Evolutionary conservation across 1,140 invertebrate genomes (phyloP).

Genomic region (Metaphire vulgaris): DNA sequence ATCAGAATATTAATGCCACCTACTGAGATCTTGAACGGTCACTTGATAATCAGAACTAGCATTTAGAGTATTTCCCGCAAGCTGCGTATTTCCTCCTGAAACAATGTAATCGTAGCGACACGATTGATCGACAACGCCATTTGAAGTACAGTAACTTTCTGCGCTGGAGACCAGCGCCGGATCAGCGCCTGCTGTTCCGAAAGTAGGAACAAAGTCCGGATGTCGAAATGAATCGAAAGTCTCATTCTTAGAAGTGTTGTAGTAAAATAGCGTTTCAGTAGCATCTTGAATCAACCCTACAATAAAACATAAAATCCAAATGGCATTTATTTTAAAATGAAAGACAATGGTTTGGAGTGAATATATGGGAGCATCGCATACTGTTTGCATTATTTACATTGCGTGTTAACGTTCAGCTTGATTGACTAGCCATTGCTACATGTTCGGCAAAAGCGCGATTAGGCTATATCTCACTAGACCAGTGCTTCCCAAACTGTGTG

Average conservation of each 20-base stretch:
- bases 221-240: conserved; percentile 9
- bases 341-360: too few species aligned
- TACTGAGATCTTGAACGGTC: background rate
- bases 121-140: background rate
- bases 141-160: background rate
- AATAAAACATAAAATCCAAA: too few species aligned
- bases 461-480: too few species aligned
- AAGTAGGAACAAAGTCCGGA: conserved; percentile 3
- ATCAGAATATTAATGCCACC: too few species aligned
- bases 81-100: background rate
- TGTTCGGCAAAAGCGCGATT: too few species aligned
- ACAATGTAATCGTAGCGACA: background rate
- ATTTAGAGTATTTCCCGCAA: background rate
- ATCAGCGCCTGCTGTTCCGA: background rate
- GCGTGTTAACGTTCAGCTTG: too few species aligned
- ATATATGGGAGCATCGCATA: too few species aligned
- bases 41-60: background rate
- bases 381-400: too few species aligned
- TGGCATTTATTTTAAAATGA: too few species aligned
- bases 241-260: conserved; percentile 5
- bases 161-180: background rate
- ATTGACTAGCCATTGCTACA: too few species aligned
- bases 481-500: too few species aligned
- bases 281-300: background rate
- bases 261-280: conserved; percentile 7